phyloP scores from a whole-genome alignment of 1,140 invertebrate species.

The Bactericera cockerelli region DNA sequence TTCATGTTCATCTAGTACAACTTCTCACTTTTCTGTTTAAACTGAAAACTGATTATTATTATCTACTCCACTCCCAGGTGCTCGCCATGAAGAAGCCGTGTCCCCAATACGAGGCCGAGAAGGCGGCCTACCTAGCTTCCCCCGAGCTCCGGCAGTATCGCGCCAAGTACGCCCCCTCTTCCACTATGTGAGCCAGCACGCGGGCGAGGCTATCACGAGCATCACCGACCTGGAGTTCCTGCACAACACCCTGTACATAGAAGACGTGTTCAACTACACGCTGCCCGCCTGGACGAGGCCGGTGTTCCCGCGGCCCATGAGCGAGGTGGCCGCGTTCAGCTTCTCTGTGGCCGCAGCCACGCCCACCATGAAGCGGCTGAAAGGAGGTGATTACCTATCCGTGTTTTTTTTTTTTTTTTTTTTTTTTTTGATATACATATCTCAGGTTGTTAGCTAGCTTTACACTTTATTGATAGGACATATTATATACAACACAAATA shows the following conservation, averaged over 20 bases:
- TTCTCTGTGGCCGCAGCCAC: neutral
- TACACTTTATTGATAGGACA: no score
- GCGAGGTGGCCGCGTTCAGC: neutral
- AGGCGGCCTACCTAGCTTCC: neutral
- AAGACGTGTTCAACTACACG: neutral
- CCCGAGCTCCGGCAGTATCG: neutral
- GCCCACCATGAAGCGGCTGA: conserved; percentile 9
- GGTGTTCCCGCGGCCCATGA: conserved; percentile 12
- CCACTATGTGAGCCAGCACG: conserved; percentile 6
- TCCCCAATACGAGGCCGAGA: conserved; percentile 11
- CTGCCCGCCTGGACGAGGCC: conserved; percentile 9
- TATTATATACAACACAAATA: no score
- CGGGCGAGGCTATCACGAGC: conserved; percentile 4
- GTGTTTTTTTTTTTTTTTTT: no score
- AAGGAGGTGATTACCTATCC: conserved; percentile 16
- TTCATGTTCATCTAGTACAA: no score
- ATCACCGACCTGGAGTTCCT: neutral
- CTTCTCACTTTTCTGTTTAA: no score
- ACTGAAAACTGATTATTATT: no score
- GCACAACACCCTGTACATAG: conserved; percentile 8
- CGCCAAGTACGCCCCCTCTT: conserved; percentile 8
- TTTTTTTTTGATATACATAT: no score
- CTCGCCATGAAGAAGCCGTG: conserved; percentile 12
- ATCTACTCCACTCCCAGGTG: no score
- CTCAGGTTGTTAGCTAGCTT: no score